Evolutionary conservation across 2,888 invertebrate genomes (phyloP), one percentile per base, ranked within the genome.

Genomic region (Sinodicranocentrus sp.): DNA sequence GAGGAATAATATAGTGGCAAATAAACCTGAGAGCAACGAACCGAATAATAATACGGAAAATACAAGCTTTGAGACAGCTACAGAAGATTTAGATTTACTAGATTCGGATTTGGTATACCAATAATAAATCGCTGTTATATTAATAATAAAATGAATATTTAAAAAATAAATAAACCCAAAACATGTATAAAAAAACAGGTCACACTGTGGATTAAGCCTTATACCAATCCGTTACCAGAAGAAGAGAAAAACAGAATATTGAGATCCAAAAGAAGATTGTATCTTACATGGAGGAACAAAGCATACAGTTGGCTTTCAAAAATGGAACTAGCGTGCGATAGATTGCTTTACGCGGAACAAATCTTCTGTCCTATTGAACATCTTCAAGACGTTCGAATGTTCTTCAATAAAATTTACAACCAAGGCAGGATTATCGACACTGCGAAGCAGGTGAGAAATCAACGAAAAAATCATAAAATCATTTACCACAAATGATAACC

Each of bases 271-370:
- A 52, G 72, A 1, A 44, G 84, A 54, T 76, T 82, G 43, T 82
- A 72, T 28, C 72, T 85, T 1, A 85, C 84, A 1, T 54, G 59
- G 59, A 77, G 82, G 52, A 85, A 85, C 33, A 85, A 82, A 52
- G 70, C 77, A 1, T 67, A 77, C 13, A 85, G 72, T 52, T 85
- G 84, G 84, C 21, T 85, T 17, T 73, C 82, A 23, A 85, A 85
- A 73, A 85, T 85, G 82, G 39, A 61, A 43, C 21, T 28, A 17
- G 82, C 75, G 6, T 44, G 43, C 39, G 25, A 70, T 13, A 57
- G 63, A 65, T 52, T 82, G 23, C 17, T 82, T 5, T 2, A 48
- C 25, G 61, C 68, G 5, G 61, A 75, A 17, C 19, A 39, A 19
- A 17, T 26, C 15, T 75, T 82, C 23, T 48, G 61, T 26, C 61